Base-by-base conservation (phyloP, 1,140 invertebrate species). In the Heliothis subflexa region DNA sequence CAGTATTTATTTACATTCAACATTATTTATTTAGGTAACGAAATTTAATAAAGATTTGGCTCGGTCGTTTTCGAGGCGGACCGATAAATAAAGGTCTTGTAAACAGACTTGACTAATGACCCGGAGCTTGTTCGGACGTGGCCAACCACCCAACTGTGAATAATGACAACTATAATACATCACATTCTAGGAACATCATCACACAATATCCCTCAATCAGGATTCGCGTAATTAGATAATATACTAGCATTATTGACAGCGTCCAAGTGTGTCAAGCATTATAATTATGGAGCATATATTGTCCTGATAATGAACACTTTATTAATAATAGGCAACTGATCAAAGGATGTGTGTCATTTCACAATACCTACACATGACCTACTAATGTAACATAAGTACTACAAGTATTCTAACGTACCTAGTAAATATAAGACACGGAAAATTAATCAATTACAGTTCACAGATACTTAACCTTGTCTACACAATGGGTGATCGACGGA, bases 201-300 rank as follows among this genome's bases (percentile, higher is more conserved):
- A 7, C 11, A 50, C 25, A 71, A 71, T 54, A 71, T 49, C 54
- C 50, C 25, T 54, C 49, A 55, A 71, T 71, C 68, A 71, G 25
- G 50, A 55, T 54, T 71, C 55, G 68, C 28, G 21, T 71, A 71
- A 71, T 71, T 71, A 71, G 68, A 33, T 71, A 33, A 71, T 49
- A 25, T 52, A 28, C 66, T 40, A 40, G 33, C 33, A 40, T 40
- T 71, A 71, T 71, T 71, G 68, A 71, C 68, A 71, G 16, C 45
- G n/a, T 21, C 18, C 10, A 28, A 71, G 68, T 55, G 21, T 71
- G 50, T 55, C 68, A 55, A 40, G 47, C 21, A 55, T 71, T 64
- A 40, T 55, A 33, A 71, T 68, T 55, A 52, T 28, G 68, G 12
- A 71, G 2, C 45, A 28, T 52, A 33, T 40, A 50, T 68, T 25